These are phyloP conservation scores for Spatulosminthurus flaviceps DNA, from an alignment of 2,888 invertebrate genomes.

Conservation along the genomic window DNA sequence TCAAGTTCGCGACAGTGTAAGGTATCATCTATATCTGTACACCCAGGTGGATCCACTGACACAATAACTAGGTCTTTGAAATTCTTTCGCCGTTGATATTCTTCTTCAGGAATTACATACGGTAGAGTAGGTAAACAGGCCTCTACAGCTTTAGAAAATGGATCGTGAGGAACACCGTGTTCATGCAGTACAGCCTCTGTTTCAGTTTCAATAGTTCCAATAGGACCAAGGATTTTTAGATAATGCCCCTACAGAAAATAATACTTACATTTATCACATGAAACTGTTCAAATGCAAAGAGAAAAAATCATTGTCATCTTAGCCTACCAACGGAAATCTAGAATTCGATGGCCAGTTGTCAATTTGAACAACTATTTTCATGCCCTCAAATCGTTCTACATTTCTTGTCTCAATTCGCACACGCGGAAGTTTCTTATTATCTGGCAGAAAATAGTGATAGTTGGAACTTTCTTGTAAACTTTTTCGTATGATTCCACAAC, in stretches of 20 bases:
- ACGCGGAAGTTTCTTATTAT: constrained; percentile 92
- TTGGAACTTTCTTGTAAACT: constrained; percentile 74
- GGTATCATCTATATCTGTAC: constrained; percentile 99
- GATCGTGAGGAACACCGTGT: constrained; percentile 95
- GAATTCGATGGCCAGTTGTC: constrained; percentile 96
- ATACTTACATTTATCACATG: neutral
- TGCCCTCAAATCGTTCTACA: constrained; percentile 79
- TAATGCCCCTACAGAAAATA: constrained; percentile 80
- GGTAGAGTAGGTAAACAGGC: constrained; percentile 88
- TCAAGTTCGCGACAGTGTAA: constrained; percentile 83
- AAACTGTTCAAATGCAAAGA: no score
- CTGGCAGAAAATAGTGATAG: constrained; percentile 90
- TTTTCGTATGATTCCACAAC: constrained; percentile 92
- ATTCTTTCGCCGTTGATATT: constrained; percentile 80
- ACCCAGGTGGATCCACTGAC: constrained; percentile 97
- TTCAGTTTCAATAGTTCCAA: constrained; percentile 94
- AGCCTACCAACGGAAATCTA: constrained; percentile 81
- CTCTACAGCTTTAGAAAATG: constrained; percentile 93
- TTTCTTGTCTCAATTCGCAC: constrained; percentile 96
- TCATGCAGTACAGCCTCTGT: constrained; percentile 95
- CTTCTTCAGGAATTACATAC: constrained; percentile 87
- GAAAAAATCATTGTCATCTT: neutral
- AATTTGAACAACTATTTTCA: constrained; percentile 93
- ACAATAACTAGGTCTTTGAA: constrained; percentile 86
- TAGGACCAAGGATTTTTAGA: constrained; percentile 88